Percentiles rank a stretch among this genome's conserved stretches.
phyloP scores from a whole-genome alignment of 2,888 invertebrate species.

The Aphidoletes aphidimyza region DNA sequence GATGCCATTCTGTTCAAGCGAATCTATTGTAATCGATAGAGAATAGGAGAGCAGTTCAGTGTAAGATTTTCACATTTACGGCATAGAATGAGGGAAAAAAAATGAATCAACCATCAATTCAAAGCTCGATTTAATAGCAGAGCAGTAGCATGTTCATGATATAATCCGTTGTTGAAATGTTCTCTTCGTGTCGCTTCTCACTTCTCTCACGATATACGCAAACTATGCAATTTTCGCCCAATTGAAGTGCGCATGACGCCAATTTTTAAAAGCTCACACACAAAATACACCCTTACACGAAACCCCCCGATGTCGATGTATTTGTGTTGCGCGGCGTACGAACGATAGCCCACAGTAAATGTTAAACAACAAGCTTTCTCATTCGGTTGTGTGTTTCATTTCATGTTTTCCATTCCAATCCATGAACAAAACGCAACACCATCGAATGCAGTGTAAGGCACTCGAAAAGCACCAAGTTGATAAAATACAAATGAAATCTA shows the following conservation, averaged over 20 bases:
- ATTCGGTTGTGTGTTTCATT: background rate
- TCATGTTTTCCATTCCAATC: background rate
- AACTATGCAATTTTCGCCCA: slow-evolving; percentile 51
- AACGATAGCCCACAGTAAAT: background rate
- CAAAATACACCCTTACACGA: slow-evolving; percentile 29
- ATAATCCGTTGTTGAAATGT: background rate
- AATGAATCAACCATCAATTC: background rate
- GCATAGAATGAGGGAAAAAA: no score
- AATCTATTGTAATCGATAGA: background rate
- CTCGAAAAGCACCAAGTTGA: slow-evolving; percentile 7
- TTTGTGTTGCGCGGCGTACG: background rate
- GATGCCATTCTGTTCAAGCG: slow-evolving; percentile 11
- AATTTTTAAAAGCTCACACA: slow-evolving; percentile 17
- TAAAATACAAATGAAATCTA: slow-evolving; percentile 51
- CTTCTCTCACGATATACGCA: background rate
- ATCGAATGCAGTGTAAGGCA: background rate
- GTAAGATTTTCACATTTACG: background rate
- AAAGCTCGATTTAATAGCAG: background rate
- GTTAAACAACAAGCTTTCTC: background rate
- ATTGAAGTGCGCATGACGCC: background rate
- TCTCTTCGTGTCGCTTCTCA: background rate
- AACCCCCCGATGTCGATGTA: no score
- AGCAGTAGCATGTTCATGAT: background rate
- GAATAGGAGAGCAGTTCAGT: background rate
- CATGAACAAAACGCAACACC: background rate